A percentile compares a stretch with the other conserved stretches of the same genome.
These are phyloP conservation scores for Amitus sp. DNA, from an alignment of 2,888 invertebrate genomes.

Conservation along the genomic window DNA sequence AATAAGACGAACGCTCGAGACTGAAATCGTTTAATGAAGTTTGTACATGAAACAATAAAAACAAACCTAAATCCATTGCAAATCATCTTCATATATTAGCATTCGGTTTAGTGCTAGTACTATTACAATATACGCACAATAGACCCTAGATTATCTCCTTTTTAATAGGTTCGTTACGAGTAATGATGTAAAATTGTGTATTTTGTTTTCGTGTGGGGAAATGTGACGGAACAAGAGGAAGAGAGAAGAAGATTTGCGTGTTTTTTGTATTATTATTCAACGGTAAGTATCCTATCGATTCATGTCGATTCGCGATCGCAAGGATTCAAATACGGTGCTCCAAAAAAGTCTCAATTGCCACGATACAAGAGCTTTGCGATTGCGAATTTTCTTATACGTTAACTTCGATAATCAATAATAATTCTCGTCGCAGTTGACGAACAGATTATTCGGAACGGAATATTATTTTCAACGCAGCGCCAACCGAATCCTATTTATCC, in stretches of 20 bases:
- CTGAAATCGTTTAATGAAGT: constrained; percentile 61
- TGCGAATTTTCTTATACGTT: constrained; percentile 47
- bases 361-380: constrained; percentile 42
- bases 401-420: constrained; percentile 53
- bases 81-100: constrained; percentile 62
- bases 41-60: constrained; percentile 63
- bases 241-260: constrained; percentile 36
- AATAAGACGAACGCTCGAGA: constrained; percentile 41
- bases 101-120: constrained; percentile 59
- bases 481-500: background rate
- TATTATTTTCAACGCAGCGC: constrained; percentile 5
- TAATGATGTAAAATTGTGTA: constrained; percentile 51
- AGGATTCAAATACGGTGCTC: background rate
- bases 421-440: constrained; percentile 40
- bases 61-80: constrained; percentile 60
- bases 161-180: constrained; percentile 51
- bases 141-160: constrained; percentile 53
- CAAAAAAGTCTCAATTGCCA: background rate
- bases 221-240: constrained; percentile 45
- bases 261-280: constrained; percentile 41
- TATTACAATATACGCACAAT: constrained; percentile 59
- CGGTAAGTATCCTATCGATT: constrained; percentile 38
- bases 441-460: constrained; percentile 10
- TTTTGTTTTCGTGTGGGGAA: constrained; percentile 36
- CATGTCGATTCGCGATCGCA: constrained; percentile 28